These are phyloP conservation scores for Probosciger aterrimus DNA, from an alignment of 2,113 vertebrate species.

Conservation along the genomic window DNA sequence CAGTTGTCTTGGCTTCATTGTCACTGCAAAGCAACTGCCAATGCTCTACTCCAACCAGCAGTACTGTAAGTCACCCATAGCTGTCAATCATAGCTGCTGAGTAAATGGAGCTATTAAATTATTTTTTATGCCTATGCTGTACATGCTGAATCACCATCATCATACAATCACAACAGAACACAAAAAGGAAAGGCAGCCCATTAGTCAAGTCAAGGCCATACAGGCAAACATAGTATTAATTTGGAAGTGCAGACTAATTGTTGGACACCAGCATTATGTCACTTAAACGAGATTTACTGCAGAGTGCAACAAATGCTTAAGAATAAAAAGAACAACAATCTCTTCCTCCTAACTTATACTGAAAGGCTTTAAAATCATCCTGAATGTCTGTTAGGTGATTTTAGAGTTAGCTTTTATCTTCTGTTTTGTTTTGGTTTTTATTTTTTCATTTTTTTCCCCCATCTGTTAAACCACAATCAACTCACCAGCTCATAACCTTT, in stretches of 20 bases:
- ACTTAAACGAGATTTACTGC: constrained; percentile 3
- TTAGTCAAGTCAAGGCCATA: constrained; percentile 32
- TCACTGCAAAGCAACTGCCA: neutral
- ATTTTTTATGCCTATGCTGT: constrained; percentile 36
- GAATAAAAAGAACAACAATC: neutral
- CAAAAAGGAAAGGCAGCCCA: constrained; percentile 5
- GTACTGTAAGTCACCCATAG: neutral
- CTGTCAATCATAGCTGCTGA: constrained; percentile 28
- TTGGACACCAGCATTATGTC: neutral
- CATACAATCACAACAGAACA: constrained; percentile 11
- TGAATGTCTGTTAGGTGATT: neutral
- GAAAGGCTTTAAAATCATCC: neutral
- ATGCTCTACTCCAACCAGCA: neutral
- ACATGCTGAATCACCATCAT: constrained; percentile 59
- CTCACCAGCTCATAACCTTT: neutral
- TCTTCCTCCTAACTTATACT: neutral
- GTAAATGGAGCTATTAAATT: constrained; percentile 52
- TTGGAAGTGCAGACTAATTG: constrained; percentile 33
- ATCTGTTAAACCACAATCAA: neutral
- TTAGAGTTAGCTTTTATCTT: neutral
- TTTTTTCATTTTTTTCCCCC: too few relatives aligned
- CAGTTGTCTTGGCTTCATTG: constrained; percentile 18
- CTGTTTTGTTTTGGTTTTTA: neutral
- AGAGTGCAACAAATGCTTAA: neutral
- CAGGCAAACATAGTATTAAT: neutral